Evolutionary conservation across 2,113 vertebrate species (phyloP).

Genomic region (Bettongia penicillata): DNA sequence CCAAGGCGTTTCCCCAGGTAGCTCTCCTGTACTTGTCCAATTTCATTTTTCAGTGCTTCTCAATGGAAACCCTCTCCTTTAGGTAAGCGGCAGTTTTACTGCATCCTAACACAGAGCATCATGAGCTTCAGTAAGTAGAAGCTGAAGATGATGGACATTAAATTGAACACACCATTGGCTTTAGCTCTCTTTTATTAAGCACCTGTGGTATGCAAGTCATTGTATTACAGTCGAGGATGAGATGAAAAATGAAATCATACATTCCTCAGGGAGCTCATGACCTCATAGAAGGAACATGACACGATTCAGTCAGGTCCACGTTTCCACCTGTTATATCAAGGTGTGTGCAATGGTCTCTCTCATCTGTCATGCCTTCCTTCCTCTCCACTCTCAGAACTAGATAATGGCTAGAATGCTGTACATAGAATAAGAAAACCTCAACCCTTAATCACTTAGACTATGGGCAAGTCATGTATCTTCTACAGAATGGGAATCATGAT

Average conservation of each 20-base stretch:
- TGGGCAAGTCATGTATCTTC: background rate
- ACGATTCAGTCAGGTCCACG: background rate
- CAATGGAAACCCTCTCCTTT: no score
- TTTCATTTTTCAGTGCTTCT: no score
- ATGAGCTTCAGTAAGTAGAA: no score
- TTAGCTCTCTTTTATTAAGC: no score
- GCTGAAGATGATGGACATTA: no score
- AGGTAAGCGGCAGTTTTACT: no score
- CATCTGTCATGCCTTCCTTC: no score
- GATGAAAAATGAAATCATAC: background rate
- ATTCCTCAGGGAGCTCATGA: background rate
- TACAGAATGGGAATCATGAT: background rate
- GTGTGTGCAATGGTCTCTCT: background rate
- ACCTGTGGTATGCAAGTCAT: background rate
- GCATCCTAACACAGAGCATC: no score
- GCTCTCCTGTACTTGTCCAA: no score
- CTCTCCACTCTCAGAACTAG: no score
- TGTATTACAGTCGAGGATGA: background rate
- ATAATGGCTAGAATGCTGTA: background rate
- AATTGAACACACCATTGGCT: no score
- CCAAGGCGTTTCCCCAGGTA: no score
- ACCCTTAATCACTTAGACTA: background rate
- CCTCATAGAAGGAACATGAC: background rate
- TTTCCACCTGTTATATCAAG: background rate
- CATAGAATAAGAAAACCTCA: background rate